Evolutionary conservation across 2,797 vertebrate species (phyloP).

Genomic region (Syndactyla subalaris): DNA sequence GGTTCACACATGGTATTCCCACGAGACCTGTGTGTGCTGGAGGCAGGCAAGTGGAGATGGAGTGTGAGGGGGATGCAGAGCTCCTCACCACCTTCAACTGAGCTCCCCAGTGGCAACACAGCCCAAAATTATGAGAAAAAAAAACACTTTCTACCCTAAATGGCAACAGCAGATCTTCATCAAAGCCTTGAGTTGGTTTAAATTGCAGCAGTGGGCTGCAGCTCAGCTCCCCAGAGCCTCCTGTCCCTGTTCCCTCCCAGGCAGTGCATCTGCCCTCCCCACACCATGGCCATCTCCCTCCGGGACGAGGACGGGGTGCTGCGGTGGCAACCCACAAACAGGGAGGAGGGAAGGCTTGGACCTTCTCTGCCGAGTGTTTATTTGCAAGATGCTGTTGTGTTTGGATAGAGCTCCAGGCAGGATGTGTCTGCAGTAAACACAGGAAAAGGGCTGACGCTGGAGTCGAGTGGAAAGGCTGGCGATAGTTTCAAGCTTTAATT

Average conservation of each 20-base stretch:
- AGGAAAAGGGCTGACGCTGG: slow-evolving; percentile 54
- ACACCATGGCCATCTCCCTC: accelerated
- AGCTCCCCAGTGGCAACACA: neutral
- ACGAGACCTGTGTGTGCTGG: neutral
- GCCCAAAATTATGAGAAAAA: neutral
- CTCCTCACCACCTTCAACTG: neutral
- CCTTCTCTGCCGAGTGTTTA: neutral
- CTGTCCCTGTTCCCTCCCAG: accelerated
- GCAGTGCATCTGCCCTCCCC: accelerated
- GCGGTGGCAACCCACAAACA: neutral
- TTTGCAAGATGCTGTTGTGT: slow-evolving; percentile 32
- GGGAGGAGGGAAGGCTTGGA: neutral
- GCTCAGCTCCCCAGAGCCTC: accelerated
- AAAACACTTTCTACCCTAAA: neutral
- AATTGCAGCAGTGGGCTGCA: neutral
- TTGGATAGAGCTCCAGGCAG: slow-evolving; percentile 39
- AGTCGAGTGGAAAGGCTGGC: neutral
- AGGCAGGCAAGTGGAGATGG: neutral
- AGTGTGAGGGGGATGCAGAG: neutral
- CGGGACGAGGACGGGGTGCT: accelerated
- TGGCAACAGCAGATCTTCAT: neutral
- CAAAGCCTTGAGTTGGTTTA: neutral
- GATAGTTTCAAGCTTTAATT: slow-evolving; percentile 1
- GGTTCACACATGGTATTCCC: neutral
- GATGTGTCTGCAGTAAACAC: slow-evolving; percentile 61